phyloP scores from a whole-genome alignment of 2,888 invertebrate genomes.

The Falcaria lacertinaria region DNA sequence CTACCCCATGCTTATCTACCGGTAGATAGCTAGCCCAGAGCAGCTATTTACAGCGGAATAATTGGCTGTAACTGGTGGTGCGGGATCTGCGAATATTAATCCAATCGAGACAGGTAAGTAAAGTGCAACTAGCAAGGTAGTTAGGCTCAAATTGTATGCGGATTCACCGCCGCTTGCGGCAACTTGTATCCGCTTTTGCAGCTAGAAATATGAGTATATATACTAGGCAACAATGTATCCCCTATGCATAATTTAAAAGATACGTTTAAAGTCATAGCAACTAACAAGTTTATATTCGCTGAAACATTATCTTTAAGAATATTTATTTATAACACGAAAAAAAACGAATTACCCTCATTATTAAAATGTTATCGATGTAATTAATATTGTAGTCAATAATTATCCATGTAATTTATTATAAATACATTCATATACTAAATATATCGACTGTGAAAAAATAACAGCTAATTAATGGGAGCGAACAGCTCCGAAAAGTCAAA shows the following conservation, averaged over 20 bases:
- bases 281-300: too few relatives aligned
- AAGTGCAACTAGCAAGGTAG: not conserved
- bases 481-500: constrained; percentile 14
- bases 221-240: too few relatives aligned
- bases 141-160: not conserved
- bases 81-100: constrained; percentile 17
- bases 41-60: constrained; percentile 31
- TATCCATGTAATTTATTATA: not conserved
- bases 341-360: not conserved
- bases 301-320: not conserved
- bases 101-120: constrained; percentile 12
- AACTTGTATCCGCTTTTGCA: not conserved
- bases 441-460: not conserved
- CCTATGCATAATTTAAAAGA: too few relatives aligned
- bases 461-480: constrained; percentile 5
- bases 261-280: too few relatives aligned
- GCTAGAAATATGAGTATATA: too few relatives aligned
- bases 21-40: constrained; percentile 29
- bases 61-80: constrained; percentile 24
- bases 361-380: not conserved
- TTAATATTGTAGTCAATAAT: not conserved
- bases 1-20: not conserved
- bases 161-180: not conserved
- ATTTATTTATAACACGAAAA: not conserved
- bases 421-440: not conserved